A percentile compares a stretch with the other conserved stretches of the same genome.
Conservation (phyloP, 2,113 vertebrate species). For the Atractosteus spatula region DNA sequence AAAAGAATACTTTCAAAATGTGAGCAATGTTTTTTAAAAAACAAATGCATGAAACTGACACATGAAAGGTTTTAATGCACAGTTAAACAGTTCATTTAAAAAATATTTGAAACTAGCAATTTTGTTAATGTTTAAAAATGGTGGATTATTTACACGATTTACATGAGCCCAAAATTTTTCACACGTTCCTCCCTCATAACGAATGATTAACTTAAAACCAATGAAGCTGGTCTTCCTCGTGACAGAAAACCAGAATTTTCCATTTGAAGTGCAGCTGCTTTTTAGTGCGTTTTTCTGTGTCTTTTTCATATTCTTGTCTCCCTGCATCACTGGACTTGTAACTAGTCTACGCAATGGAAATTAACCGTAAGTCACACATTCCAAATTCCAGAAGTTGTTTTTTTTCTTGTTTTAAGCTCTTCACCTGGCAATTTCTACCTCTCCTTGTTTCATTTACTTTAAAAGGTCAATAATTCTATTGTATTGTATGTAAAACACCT, state of each 20-base stretch:
- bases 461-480: no score
- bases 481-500: no score
- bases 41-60: no score
- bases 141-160: background rate
- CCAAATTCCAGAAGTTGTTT: no score
- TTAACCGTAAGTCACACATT: conserved; percentile 86
- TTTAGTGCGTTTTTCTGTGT: conserved; percentile 36
- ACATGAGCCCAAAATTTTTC: no score
- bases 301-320: conserved; percentile 40
- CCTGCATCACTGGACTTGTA: conserved; percentile 32
- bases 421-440: no score
- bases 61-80: background rate
- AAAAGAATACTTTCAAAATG: no score
- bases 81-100: background rate
- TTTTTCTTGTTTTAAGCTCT: no score
- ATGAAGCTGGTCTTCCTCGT: conserved; percentile 38
- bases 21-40: no score
- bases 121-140: background rate
- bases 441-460: no score
- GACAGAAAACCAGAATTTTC: conserved; percentile 34
- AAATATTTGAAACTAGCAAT: background rate
- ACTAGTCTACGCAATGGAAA: conserved; percentile 98
- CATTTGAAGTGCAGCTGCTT: background rate
- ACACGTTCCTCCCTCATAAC: no score
- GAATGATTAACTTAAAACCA: no score